Evolutionary conservation across 2,888 invertebrate genomes (phyloP), one percentile per base, ranked within the genome.

Genomic region (Ichneumoninae sp.): DNA sequence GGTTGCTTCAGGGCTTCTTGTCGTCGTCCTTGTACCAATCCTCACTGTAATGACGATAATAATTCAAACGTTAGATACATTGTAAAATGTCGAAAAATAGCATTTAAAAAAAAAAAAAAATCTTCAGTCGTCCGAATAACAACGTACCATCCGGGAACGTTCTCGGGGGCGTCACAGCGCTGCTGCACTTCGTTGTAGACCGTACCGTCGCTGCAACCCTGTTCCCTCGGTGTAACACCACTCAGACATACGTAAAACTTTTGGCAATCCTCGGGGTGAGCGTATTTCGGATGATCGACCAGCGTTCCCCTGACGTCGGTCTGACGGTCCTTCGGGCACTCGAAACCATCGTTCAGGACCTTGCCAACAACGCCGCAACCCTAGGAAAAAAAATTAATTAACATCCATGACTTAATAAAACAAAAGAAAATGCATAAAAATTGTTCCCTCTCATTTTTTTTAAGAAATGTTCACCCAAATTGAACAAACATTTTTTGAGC

Each of bases 191-290:
- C 97, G 92, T 98, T 98, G 95, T 98, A 98, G n/a, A 98, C 98
- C 92, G 97, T 97, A 83, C 98, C 98, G 77, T 96, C 96, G 91
- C 96, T 96, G 94, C 98, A 98, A 47, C 98, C 97, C 86, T 98
- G 96, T 93, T 98, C 97, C 86, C 98, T 96, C n/a, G 98, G 98
- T 88, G 97, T 98, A 40, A 96, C 95, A 16, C 97, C 97, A 93
- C 97, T 98, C 89, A 98, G 94, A 94, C 98, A 98, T 44, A 98
- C 98, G 94, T 98, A 98, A 96, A 98, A 98, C 91, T 97, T 96
- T 94, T 98, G 97, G 94, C 98, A 98, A 94, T 98, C 98, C 47
- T 95, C 96, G 54, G 97, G 97, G 94, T 98, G 97, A 1, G 98
- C 95, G 94, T 95, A 98, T 93, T 97, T 97, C 30, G 98, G 98